Evolutionary conservation across 2,113 vertebrate species (phyloP).

Genomic region (Phocoena phocoena): DNA sequence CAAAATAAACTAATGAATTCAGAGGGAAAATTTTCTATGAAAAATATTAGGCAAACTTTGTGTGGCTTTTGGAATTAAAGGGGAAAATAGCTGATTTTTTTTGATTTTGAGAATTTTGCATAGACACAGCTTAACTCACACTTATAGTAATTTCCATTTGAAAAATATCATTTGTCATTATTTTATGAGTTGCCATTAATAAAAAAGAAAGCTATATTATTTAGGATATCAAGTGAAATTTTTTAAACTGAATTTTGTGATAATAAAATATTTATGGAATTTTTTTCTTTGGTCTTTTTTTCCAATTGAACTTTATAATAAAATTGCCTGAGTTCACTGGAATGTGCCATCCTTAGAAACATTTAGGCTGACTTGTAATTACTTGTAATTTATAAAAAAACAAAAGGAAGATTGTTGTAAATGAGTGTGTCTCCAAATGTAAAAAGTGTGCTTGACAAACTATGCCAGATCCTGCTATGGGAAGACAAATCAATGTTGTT

Average conservation of each 20-base stretch:
- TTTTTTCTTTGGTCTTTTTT: constrained; percentile 46
- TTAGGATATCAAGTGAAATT: constrained; percentile 18
- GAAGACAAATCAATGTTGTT: constrained; percentile 96
- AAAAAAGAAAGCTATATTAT: neutral
- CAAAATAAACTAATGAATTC: neutral
- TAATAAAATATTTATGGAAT: neutral
- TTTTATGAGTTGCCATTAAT: neutral
- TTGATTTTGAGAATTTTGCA: neutral
- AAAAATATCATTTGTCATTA: neutral
- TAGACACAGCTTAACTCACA: neutral
- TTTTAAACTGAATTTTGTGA: neutral
- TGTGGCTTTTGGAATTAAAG: neutral
- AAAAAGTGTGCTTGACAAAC: constrained; percentile 85
- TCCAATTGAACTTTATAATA: neutral
- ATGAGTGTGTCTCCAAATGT: constrained; percentile 81
- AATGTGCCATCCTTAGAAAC: constrained; percentile 63
- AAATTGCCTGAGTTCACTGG: constrained; percentile 47
- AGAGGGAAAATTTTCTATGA: neutral
- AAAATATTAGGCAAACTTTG: neutral
- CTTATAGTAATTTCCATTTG: neutral
- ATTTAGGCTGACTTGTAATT: constrained; percentile 79
- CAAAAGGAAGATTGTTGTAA: constrained; percentile 77
- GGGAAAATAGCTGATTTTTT: neutral
- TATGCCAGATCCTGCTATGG: constrained; percentile 86
- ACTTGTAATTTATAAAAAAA: constrained; percentile 80